Conservation (phyloP, 2,113 vertebrate genomes). For the Pollimyrus isidori region DNA sequence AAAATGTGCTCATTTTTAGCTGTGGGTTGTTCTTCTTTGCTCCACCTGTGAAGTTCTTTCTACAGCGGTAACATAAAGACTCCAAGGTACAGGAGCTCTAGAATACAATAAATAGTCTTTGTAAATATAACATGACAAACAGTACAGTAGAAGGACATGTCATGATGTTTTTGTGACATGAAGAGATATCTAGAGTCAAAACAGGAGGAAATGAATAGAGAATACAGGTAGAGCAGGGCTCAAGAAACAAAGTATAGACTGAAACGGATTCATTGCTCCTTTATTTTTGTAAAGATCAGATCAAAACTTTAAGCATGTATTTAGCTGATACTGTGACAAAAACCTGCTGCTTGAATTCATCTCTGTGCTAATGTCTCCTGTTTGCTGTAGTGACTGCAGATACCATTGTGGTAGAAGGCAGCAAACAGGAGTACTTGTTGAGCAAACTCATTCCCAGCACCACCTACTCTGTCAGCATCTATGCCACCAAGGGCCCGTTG, state of each 20-base stretch:
- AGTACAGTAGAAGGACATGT: background rate
- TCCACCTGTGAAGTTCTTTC: background rate
- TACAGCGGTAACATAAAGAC: background rate
- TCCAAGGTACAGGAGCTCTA: background rate
- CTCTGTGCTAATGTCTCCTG: background rate
- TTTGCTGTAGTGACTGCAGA: slow-evolving; percentile 70
- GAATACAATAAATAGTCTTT: background rate
- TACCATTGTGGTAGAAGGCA: slow-evolving; percentile 83
- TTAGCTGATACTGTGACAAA: background rate
- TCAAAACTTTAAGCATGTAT: background rate
- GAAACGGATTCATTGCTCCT: background rate
- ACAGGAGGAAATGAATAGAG: background rate
- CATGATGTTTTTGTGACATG: background rate
- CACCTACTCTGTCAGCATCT: slow-evolving; percentile 75
- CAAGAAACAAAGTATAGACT: background rate
- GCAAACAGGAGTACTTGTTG: slow-evolving; percentile 77
- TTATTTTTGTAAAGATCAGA: background rate
- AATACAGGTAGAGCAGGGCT: background rate
- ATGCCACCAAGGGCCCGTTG: slow-evolving; percentile 80
- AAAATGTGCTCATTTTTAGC: background rate
- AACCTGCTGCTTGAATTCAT: background rate
- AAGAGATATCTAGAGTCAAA: background rate
- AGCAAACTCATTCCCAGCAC: slow-evolving; percentile 77
- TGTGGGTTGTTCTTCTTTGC: background rate
- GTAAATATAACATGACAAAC: background rate